Evolutionary conservation across 2,888 invertebrate species (phyloP).

Genomic region (Parelbella ahira): DNA sequence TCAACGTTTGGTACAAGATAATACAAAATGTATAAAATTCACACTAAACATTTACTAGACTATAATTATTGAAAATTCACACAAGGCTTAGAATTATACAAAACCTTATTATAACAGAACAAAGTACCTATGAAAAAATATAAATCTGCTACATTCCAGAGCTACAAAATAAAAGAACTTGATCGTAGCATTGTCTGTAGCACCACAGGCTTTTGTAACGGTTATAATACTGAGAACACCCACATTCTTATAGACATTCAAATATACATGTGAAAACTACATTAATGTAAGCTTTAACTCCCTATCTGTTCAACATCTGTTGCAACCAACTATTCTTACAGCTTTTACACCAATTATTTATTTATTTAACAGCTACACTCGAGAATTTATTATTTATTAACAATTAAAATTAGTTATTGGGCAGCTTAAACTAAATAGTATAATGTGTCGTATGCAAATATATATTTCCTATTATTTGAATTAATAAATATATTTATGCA

Average conservation of each 20-base stretch:
- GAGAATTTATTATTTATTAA: too few species aligned
- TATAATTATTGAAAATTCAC: conserved; percentile 52
- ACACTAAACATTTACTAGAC: conserved; percentile 40
- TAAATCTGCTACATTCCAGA: conserved; percentile 1
- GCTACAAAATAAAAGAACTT: not conserved
- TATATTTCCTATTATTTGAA: too few species aligned
- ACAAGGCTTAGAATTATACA: conserved; percentile 49
- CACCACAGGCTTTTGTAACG: conserved; percentile 32
- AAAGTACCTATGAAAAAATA: conserved; percentile 36
- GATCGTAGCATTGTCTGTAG: conserved; percentile 31
- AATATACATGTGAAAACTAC: conserved; percentile 13
- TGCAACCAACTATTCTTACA: too few species aligned
- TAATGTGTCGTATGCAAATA: too few species aligned
- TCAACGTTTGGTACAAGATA: conserved; percentile 74
- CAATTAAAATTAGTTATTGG: too few species aligned
- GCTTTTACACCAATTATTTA: too few species aligned
- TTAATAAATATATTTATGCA: too few species aligned
- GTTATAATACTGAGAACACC: conserved; percentile 13
- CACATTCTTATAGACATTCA: too few species aligned
- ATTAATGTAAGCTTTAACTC: conserved; percentile 20
- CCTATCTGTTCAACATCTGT: too few species aligned
- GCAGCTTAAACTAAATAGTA: too few species aligned
- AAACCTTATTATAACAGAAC: conserved; percentile 40
- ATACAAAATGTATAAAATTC: conserved; percentile 78
- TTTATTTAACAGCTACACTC: too few species aligned